Conservation (phyloP, 2,888 invertebrate genomes). For the Cetonia aurata region DNA sequence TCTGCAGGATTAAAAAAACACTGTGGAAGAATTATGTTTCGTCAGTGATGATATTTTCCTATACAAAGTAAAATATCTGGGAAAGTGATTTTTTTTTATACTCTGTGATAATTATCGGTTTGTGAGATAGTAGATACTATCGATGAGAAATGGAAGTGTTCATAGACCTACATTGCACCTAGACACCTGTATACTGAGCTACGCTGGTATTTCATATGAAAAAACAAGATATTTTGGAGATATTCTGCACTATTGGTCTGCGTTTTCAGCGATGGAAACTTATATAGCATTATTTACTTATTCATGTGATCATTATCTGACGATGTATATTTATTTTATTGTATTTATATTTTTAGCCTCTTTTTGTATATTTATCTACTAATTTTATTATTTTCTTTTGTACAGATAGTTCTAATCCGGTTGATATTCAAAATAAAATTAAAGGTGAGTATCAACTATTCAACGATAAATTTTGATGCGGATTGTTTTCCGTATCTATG, state of each 20-base stretch:
- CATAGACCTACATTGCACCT: too few relatives aligned
- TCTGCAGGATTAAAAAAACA: too few relatives aligned
- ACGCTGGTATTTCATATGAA: too few relatives aligned
- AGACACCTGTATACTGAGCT: background rate
- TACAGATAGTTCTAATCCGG: constrained; percentile 57
- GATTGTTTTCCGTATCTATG: background rate
- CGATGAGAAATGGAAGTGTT: too few relatives aligned
- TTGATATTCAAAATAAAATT: constrained; percentile 63
- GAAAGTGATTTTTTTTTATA: too few relatives aligned
- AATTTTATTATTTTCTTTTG: constrained; percentile 40
- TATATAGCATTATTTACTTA: background rate
- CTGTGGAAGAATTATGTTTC: too few relatives aligned
- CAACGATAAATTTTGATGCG: background rate
- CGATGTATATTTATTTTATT: constrained; percentile 11
- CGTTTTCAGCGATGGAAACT: constrained; percentile 3
- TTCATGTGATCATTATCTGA: background rate
- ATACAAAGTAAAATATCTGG: too few relatives aligned
- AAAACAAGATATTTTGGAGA: background rate
- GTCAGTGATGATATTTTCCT: too few relatives aligned
- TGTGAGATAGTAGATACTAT: too few relatives aligned
- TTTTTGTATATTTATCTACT: constrained; percentile 7
- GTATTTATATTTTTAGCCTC: constrained; percentile 10
- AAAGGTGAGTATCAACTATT: constrained; percentile 62
- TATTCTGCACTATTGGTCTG: background rate
- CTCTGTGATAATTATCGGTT: too few relatives aligned